phyloP scores from a whole-genome alignment of 2,888 invertebrate genomes.

The Periphyllus acericola region DNA sequence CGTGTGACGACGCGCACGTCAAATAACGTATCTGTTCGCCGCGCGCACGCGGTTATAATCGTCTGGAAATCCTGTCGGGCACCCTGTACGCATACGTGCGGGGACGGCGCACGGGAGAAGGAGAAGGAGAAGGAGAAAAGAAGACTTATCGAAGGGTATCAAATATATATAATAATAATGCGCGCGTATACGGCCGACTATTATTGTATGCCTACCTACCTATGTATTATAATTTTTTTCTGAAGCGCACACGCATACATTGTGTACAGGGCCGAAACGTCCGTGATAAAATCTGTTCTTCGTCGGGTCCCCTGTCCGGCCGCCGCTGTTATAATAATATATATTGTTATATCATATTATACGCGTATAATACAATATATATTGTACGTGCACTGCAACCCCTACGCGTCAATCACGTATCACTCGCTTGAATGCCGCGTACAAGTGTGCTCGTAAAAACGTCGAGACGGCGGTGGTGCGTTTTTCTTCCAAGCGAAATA shows the following conservation, averaged over 20 bases:
- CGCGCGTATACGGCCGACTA: neutral
- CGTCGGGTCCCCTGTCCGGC: neutral
- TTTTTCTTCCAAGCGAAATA: neutral
- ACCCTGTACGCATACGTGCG: neutral
- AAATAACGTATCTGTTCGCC: neutral
- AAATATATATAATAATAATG: neutral
- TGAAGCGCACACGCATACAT: neutral
- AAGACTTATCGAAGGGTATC: neutral
- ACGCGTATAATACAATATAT: too few species aligned
- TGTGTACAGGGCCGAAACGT: neutral
- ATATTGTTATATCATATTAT: too few species aligned
- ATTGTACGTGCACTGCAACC: neutral
- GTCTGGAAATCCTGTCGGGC: too few species aligned
- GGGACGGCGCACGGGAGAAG: neutral
- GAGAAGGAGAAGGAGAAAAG: neutral
- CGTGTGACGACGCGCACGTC: neutral
- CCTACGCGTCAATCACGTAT: neutral
- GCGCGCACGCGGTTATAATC: too few species aligned
- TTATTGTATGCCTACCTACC: neutral
- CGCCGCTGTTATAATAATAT: neutral
- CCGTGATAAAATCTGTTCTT: neutral
- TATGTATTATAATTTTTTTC: neutral
- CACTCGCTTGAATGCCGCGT: neutral
- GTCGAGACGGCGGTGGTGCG: too few species aligned
- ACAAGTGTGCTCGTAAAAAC: too few species aligned